phyloP scores from a whole-genome alignment of 1,140 invertebrate species.

The Drosophila jambulina region DNA sequence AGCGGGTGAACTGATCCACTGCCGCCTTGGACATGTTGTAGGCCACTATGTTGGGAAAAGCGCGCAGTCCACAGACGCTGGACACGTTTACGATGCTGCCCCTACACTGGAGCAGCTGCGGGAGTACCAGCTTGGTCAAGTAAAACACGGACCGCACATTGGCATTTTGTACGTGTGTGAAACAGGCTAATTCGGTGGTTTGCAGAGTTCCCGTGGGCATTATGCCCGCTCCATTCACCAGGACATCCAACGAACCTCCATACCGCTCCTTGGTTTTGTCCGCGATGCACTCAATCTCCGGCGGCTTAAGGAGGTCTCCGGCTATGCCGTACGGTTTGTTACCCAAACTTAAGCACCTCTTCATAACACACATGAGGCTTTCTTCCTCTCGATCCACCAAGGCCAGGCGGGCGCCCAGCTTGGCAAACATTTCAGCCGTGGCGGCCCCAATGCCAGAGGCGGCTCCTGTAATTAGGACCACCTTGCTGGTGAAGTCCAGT shows the following conservation, averaged over 20 bases:
- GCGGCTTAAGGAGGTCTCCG: slow-evolving; percentile 85
- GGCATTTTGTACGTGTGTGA: slow-evolving; percentile 92
- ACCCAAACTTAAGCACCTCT: slow-evolving; percentile 11
- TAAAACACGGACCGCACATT: slow-evolving; percentile 94
- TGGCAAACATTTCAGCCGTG: slow-evolving; percentile 91
- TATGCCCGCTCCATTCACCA: slow-evolving; percentile 95
- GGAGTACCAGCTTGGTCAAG: slow-evolving; percentile 93
- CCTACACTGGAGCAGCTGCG: slow-evolving; percentile 92
- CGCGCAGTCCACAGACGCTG: slow-evolving; percentile 93
- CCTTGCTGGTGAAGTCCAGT: slow-evolving; percentile 88
- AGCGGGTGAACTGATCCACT: slow-evolving; percentile 95
- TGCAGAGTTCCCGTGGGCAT: slow-evolving; percentile 93
- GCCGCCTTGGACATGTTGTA: slow-evolving; percentile 96
- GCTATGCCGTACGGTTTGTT: slow-evolving; percentile 25
- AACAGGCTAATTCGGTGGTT: slow-evolving; percentile 92
- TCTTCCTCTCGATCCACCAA: slow-evolving; percentile 91
- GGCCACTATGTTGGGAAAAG: slow-evolving; percentile 91
- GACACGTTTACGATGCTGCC: slow-evolving; percentile 97
- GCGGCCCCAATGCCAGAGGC: slow-evolving; percentile 95
- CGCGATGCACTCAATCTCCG: slow-evolving; percentile 81
- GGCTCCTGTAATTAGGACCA: slow-evolving; percentile 91
- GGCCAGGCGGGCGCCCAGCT: slow-evolving; percentile 89
- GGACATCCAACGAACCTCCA: slow-evolving; percentile 90
- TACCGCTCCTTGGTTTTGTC: slow-evolving; percentile 92
- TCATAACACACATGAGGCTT: slow-evolving; percentile 76